Evolutionary conservation across 1,140 invertebrate species (phyloP), one percentile per base, ranked within the genome.

Genomic region (Cryptotermes secundus): DNA sequence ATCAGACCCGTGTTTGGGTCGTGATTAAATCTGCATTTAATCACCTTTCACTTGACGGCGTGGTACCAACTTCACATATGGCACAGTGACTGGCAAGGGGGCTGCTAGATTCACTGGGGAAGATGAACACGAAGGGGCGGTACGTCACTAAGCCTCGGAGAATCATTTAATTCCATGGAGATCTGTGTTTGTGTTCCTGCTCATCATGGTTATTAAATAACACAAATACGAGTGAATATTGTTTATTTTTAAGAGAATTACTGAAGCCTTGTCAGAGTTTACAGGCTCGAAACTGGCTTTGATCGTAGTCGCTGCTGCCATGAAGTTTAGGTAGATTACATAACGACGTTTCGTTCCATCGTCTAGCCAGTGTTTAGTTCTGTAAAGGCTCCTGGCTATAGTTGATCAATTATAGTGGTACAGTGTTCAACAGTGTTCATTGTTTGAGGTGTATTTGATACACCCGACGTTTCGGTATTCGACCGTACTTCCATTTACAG

Each of bases 1-100:
- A 82, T 82, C 42, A 82, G 81, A 82, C 81, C 81, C 81, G 26
- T 53, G 81, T 82, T 82, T 82, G 38, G 81, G 81, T 42, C 81
- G 81, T 22, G 81, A 82, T 82, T 82, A 82, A 82, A 82, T 82
- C 81, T 82, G 81, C 81, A 82, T 82, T 82, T 82, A 82, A 82
- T 82, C 81, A 53, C 53, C 81, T 49, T 82, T 82, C n/a, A 34
- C 81, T 82, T 45, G 81, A 49, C n/a, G 81, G 81, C 38, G 81
- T 31, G 42, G 38, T 19, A 59, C 6, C 34, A 38, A 34, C n/a
- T 38, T 24, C 81, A 42, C 81, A 82, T 82, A 82, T 82, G 81
- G 81, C 81, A 34, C 34, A 31, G 22, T 81, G 38, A 82, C 36
- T 31, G 35, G 81, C 59, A 31, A 72, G 59, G 36, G 81, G 24